Base-by-base conservation (phyloP, 2,113 vertebrate genomes). In the Bos taurus region DNA sequence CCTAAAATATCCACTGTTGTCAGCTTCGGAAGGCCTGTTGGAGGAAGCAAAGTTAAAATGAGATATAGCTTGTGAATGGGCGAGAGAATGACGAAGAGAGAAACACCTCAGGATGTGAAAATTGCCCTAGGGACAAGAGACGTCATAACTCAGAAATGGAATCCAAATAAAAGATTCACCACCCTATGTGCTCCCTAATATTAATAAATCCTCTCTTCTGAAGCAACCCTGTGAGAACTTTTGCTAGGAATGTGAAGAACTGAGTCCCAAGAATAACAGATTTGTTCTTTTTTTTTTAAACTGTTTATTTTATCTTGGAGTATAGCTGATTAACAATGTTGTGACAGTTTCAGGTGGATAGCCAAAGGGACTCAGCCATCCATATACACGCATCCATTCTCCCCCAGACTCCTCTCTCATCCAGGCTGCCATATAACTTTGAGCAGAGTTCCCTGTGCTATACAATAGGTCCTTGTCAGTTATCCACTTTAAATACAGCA, bases 331-430 rank as follows among this genome's bases (percentile, higher is more conserved):
- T 40, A 40, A 25, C 67, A 13, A 3, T 0, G 36, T 21, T 0
- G 23, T 77, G 71, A 43, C 2, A 14, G 23, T 2, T 25, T 26
- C 12, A 26, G 71, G 71, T 7, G 40, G 71, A 43, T 11, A 26
- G 40, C 21, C 36, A 26, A 26, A 14, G 40, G 36, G 36, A 14
- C 71, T 43, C 71, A 7, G 23, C 36, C 36, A 6, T 0, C 2
- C 71, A 7, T 0, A 1, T 0, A 1, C 21, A 7, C 0, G 12
- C 6, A 13, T 26, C 40, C 36, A 43, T 6, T 12, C 36, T 36
- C 15, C 40, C 40, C 36, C 36, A 74, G 71, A 7, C 1, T 4
- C 21, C 71, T 17, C 71, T 25, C 71, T 7, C 40, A 43, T 14
- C n/a, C 71, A 26, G 71, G 40, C 36, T 77, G 36, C 23, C 3